A percentile compares a stretch with the other conserved stretches of the same genome.
Evolutionary conservation across 2,113 vertebrate species (phyloP).

Genomic region (Climacteris rufus): DNA sequence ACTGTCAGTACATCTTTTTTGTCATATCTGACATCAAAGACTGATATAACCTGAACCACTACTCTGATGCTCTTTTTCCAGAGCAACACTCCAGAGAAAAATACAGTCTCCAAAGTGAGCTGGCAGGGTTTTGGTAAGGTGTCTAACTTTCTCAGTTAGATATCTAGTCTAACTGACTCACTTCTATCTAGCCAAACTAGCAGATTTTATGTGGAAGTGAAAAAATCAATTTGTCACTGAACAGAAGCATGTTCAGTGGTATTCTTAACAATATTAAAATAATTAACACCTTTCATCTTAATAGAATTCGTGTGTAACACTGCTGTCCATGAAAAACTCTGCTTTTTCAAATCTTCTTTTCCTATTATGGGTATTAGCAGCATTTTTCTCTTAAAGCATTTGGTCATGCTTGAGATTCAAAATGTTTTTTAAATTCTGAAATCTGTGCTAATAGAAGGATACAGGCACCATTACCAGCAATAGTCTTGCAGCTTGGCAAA

Average conservation of each 20-base stretch:
- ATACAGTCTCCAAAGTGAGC: background rate
- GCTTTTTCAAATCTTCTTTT: constrained; percentile 31
- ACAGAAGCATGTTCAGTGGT: background rate
- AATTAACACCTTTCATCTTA: background rate
- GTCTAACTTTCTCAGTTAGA: background rate
- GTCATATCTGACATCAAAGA: background rate
- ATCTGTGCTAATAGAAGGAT: background rate
- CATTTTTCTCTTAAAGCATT: background rate
- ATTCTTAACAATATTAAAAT: background rate
- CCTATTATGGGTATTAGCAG: background rate
- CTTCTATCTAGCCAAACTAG: background rate
- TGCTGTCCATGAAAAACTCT: background rate
- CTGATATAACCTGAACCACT: background rate
- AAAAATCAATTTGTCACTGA: background rate
- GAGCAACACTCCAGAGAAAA: background rate
- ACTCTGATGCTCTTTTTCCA: background rate
- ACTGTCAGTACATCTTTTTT: background rate
- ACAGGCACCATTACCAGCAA: background rate
- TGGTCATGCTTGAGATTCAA: background rate
- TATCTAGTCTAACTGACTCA: background rate
- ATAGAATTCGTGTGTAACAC: background rate
- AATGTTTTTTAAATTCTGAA: background rate
- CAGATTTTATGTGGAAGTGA: background rate
- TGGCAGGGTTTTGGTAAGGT: background rate
- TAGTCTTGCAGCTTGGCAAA: background rate